phyloP scores from a whole-genome alignment of 1,140 invertebrate genomes.

The Drosophila punjabiensis region DNA sequence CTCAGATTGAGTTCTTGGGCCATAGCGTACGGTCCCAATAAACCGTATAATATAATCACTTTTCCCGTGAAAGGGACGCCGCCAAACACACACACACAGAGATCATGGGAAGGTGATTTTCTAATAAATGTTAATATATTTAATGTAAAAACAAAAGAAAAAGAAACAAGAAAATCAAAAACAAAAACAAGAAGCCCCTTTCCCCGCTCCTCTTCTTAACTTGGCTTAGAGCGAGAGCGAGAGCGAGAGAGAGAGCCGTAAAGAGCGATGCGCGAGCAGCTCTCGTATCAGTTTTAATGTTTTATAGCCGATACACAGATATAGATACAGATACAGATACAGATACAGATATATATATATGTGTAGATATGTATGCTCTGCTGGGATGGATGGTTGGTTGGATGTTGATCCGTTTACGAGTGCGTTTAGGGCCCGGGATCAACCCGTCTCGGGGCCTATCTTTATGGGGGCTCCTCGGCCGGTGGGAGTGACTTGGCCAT shows the following conservation, averaged over 20 bases:
- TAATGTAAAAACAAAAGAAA: conserved; percentile 20
- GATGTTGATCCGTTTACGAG: conserved; percentile 34
- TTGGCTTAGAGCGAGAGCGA: conserved; percentile 12
- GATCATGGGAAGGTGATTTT: conserved; percentile 22
- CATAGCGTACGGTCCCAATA: conserved; percentile 7
- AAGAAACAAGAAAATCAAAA: background rate
- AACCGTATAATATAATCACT: conserved; percentile 14
- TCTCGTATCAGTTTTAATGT: conserved; percentile 30
- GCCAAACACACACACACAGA: conserved; percentile 12
- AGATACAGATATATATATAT: conserved; percentile 3
- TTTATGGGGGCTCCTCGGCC: conserved; percentile 11
- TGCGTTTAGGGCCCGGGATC: conserved; percentile 38
- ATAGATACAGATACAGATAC: background rate
- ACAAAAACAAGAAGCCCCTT: conserved; percentile 1
- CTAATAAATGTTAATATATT: conserved; percentile 56
- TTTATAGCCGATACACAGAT: conserved; percentile 17
- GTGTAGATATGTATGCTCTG: conserved; percentile 12
- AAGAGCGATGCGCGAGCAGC: background rate
- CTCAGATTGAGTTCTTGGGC: background rate
- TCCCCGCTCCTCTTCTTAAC: background rate
- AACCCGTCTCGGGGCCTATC: conserved; percentile 30
- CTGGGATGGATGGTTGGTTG: background rate
- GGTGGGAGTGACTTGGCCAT: conserved; percentile 36
- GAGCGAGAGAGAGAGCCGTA: no score
- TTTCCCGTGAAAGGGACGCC: conserved; percentile 4